phyloP scores from a whole-genome alignment of 2,888 invertebrate species.

The Hemaris fuciformis region DNA sequence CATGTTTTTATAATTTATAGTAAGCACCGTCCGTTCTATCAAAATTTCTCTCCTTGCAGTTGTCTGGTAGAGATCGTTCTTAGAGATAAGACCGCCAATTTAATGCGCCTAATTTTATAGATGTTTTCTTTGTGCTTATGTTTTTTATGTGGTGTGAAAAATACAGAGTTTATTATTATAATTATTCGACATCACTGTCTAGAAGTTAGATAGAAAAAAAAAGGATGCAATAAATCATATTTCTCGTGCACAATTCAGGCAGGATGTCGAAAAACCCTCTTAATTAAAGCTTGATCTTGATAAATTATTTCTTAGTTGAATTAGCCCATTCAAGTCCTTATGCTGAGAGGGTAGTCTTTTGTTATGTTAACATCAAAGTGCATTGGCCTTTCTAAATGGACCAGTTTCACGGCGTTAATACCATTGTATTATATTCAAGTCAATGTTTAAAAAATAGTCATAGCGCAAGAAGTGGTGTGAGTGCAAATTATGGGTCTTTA shows the following conservation, averaged over 20 bases:
- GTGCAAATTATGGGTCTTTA: too few relatives aligned
- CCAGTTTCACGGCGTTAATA: neutral
- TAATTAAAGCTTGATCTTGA: neutral
- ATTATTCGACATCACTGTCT: too few relatives aligned
- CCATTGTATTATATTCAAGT: neutral
- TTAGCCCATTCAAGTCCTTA: neutral
- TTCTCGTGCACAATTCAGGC: neutral
- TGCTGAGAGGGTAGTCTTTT: neutral
- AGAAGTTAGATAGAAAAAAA: neutral
- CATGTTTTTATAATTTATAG: too few relatives aligned
- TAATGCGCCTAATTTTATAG: too few relatives aligned
- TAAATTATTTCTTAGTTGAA: neutral
- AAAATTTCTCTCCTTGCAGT: too few relatives aligned
- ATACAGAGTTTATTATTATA: too few relatives aligned
- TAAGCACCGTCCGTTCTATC: too few relatives aligned
- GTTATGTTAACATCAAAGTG: neutral
- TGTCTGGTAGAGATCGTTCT: too few relatives aligned
- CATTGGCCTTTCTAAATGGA: neutral
- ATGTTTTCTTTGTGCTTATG: too few relatives aligned
- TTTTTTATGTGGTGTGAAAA: too few relatives aligned
- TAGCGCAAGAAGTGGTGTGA: neutral
- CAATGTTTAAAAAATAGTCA: neutral
- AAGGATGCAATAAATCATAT: neutral
- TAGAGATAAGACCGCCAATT: too few relatives aligned
- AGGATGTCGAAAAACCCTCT: neutral